Evolutionary conservation across 2,797 vertebrate genomes (phyloP), one percentile per base, ranked within the genome.

Genomic region (Intellagama lesueurii): DNA sequence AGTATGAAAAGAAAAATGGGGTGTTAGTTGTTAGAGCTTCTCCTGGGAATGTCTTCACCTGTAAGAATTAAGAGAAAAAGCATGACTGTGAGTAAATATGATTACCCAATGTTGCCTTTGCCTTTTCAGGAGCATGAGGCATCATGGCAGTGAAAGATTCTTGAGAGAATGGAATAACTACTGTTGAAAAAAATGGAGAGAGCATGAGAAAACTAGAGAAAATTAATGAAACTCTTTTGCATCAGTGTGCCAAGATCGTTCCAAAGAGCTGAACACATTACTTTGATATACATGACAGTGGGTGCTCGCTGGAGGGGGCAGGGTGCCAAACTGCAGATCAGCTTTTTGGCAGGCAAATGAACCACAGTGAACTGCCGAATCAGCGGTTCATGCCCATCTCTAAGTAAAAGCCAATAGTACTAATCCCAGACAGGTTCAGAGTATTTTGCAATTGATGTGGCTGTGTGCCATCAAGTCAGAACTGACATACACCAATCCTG

Each of bases 101-200:
- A 91, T 97, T 97, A 98, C 97, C 97, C 90, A 89, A 87, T 77
- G 95, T 96, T 90, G 96, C 91, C 90, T 82, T 96, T 94, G 93
- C 90, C 93, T 90, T 88, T 89, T 96, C 94, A 92, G 95, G 93
- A 89, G 92, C 89, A 92, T 1, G 93, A 92, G 95, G 95, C 91
- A 94, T 90, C 93, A 92, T 89, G 87, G 95, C 94, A 88, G 96
- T 95, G 90, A 91, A 88, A 91, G 68, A 80, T 69, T 95, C 96
- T 86, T 92, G 95, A 69, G 93, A 95, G 56, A 91, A 77, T 80
- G 93, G 92, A 91, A 94, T 91, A 73, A 89, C 89, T 92, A 94
- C 96, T 96, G 94, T 87, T 81, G 90, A 80, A 90, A 92, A 92
- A 93, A 94, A 95, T 44, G 56, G 83, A 0, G 0, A 86, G 32